Evolutionary conservation across 2,797 vertebrate genomes (phyloP).

Genomic region (Trachurus trachurus): DNA sequence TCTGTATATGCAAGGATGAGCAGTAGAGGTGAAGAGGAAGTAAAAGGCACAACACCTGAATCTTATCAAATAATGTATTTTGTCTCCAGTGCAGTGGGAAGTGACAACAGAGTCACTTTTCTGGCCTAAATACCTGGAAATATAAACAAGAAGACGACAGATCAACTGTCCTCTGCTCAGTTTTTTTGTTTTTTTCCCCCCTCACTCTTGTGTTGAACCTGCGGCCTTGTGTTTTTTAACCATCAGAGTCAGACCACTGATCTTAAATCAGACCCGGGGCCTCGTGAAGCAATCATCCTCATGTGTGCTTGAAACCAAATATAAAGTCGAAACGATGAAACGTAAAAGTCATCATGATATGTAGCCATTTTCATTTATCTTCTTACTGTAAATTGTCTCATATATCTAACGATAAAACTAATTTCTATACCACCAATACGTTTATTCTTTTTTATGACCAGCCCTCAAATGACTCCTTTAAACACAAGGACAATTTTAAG

Average conservation of each 20-base stretch:
- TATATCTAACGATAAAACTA: slow-evolving; percentile 27
- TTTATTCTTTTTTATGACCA: slow-evolving; percentile 53
- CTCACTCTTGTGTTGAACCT: slow-evolving; percentile 2
- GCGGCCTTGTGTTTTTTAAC: background rate
- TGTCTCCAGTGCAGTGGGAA: background rate
- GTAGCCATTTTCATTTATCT: slow-evolving; percentile 53
- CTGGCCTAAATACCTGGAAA: slow-evolving; percentile 7
- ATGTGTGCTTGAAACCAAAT: slow-evolving; percentile 57
- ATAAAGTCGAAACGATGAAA: slow-evolving; percentile 27
- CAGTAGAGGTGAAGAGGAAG: slow-evolving; percentile 2
- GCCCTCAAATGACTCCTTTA: slow-evolving; percentile 35
- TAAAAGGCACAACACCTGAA: slow-evolving; percentile 22
- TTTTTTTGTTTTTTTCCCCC: background rate
- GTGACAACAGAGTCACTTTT: slow-evolving; percentile 7
- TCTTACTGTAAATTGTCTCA: slow-evolving; percentile 37
- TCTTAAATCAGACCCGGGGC: slow-evolving; percentile 10
- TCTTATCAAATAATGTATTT: slow-evolving; percentile 16
- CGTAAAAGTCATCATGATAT: slow-evolving; percentile 40
- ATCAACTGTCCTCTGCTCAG: background rate
- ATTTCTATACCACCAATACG: slow-evolving; percentile 35
- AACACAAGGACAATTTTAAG: slow-evolving; percentile 12
- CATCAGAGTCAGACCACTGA: background rate
- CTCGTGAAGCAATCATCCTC: slow-evolving; percentile 1
- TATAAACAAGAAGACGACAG: background rate
- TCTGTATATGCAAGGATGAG: slow-evolving; percentile 28